Conservation (phyloP, 2,888 invertebrate genomes). For the Eilema depressum region DNA sequence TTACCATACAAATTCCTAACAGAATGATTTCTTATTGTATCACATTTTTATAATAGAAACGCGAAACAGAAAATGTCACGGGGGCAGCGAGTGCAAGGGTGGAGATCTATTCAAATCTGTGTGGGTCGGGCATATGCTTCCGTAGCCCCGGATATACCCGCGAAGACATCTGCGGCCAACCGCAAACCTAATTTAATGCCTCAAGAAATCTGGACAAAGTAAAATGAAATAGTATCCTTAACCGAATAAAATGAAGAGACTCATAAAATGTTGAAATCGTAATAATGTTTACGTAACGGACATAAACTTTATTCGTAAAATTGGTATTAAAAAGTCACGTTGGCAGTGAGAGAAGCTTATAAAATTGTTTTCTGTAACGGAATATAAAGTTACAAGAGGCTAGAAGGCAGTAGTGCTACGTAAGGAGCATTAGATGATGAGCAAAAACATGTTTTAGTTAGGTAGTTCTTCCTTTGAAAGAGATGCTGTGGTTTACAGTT, state of each 20-base stretch:
- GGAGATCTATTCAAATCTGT: conserved; percentile 66
- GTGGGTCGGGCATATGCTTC: conserved; percentile 57
- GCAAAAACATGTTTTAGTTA: no score
- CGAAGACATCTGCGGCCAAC: conserved; percentile 77
- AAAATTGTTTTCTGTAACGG: conserved; percentile 5
- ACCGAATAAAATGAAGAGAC: conserved; percentile 43
- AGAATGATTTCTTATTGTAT: background rate
- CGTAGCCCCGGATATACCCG: conserved; percentile 62
- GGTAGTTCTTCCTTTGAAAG: no score
- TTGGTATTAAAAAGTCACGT: conserved; percentile 22
- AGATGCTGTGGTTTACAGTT: no score
- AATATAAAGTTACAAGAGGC: background rate
- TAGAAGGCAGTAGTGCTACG: no score
- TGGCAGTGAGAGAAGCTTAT: background rate
- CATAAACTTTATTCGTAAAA: conserved; percentile 23
- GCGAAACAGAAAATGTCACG: conserved; percentile 29
- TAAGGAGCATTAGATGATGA: no score
- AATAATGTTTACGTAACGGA: conserved; percentile 33
- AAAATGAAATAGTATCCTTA: conserved; percentile 66
- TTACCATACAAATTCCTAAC: background rate
- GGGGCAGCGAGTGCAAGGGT: conserved; percentile 19
- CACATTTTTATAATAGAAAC: conserved; percentile 16
- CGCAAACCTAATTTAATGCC: conserved; percentile 80
- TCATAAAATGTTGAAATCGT: conserved; percentile 37
- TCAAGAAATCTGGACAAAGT: conserved; percentile 77